phyloP scores from a whole-genome alignment of 1,140 invertebrate genomes.

The Drosophila prosaltans region DNA sequence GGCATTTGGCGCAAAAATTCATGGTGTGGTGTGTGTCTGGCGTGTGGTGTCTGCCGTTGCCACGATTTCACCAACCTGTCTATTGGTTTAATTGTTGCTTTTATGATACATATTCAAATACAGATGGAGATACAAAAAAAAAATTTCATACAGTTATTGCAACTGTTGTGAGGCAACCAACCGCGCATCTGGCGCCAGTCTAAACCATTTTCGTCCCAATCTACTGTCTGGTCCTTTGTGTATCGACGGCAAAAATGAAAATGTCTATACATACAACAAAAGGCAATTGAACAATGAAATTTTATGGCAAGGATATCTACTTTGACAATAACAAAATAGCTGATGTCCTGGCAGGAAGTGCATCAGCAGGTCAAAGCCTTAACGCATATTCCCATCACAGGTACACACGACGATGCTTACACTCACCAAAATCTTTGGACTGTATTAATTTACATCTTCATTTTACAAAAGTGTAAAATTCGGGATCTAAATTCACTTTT shows the following conservation, averaged over 20 bases:
- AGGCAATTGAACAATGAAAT: conserved; percentile 42
- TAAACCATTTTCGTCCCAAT: conserved; percentile 33
- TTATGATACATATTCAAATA: conserved; percentile 34
- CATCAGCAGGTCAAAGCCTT: conserved; percentile 17
- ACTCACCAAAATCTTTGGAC: not conserved
- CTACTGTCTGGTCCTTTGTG: conserved; percentile 55
- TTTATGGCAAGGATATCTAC: conserved; percentile 54
- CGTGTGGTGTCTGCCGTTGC: conserved; percentile 7
- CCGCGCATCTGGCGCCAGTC: conserved; percentile 73
- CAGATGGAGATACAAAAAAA: conserved; percentile 15
- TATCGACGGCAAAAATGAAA: conserved; percentile 47
- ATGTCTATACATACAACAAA: conserved; percentile 39
- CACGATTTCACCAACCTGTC: conserved; percentile 13
- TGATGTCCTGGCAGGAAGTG: conserved; percentile 43
- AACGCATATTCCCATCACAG: conserved; percentile 19
- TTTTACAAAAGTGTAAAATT: not conserved
- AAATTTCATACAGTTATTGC: conserved; percentile 4
- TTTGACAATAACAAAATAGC: conserved; percentile 27
- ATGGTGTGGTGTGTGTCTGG: not conserved
- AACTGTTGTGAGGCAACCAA: conserved; percentile 36
- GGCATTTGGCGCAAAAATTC: conserved; percentile 9
- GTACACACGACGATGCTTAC: conserved; percentile 32
- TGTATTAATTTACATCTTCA: not conserved
- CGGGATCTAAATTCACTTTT: not conserved
- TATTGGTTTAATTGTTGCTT: conserved; percentile 21